Conservation (phyloP, 1,140 invertebrate genomes). For the Bombus difficillimus region DNA sequence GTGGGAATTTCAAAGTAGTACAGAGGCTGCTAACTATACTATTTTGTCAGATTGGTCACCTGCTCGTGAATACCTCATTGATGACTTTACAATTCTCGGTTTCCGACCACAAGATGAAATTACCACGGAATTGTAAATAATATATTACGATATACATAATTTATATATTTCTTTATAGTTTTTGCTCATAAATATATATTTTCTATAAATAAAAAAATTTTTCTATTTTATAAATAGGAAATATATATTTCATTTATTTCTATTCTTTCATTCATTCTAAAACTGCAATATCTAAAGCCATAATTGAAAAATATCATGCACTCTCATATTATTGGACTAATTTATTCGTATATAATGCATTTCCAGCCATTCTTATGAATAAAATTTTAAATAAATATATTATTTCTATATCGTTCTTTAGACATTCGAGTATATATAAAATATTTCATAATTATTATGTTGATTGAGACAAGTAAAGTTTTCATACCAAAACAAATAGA, state of each 20-base stretch:
- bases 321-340: background rate
- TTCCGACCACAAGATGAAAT: constrained; percentile 91
- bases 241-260: constrained; percentile 23
- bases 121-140: constrained; percentile 87
- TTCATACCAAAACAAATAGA: background rate
- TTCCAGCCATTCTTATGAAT: background rate
- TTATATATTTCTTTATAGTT: constrained; percentile 37
- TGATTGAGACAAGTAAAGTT: background rate
- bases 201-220: background rate
- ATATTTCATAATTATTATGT: background rate
- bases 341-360: constrained; percentile 12
- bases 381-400: background rate
- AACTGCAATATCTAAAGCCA: background rate
- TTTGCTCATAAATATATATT: constrained; percentile 35
- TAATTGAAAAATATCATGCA: background rate
- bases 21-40: constrained; percentile 79
- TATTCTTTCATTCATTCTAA: background rate
- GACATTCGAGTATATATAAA: background rate
- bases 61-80: constrained; percentile 86
- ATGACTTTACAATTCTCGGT: constrained; percentile 88
- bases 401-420: background rate
- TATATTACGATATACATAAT: constrained; percentile 12
- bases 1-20: constrained; percentile 81
- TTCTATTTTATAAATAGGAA: background rate
- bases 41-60: constrained; percentile 85